Conservation (phyloP, 1,140 invertebrate species). For the Bombus confusus region DNA sequence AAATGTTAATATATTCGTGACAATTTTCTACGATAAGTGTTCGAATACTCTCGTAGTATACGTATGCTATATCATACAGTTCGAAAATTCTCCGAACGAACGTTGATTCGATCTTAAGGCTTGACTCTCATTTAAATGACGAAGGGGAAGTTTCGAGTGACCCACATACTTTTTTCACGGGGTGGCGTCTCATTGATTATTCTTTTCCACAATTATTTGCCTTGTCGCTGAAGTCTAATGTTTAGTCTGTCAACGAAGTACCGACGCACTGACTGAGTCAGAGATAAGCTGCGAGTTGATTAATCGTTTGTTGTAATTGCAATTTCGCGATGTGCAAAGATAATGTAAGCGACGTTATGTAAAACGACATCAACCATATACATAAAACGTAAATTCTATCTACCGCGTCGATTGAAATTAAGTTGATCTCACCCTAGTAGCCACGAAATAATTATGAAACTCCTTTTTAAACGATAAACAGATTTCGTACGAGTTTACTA, state of each 20-base stretch:
- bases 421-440: background rate
- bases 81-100: background rate
- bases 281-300: background rate
- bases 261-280: background rate
- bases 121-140: background rate
- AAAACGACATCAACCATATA: background rate
- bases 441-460: background rate
- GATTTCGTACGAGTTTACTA: background rate
- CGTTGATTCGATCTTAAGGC: background rate
- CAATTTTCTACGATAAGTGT: background rate
- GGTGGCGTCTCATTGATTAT: background rate
- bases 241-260: background rate
- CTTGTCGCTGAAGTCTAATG: background rate
- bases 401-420: background rate
- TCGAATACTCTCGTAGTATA: background rate
- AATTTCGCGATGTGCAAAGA: background rate
- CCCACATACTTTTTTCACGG: background rate
- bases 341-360: background rate
- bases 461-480: background rate
- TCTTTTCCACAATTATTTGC: background rate
- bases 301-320: background rate
- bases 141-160: background rate
- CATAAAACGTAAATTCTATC: background rate
- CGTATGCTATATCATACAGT: background rate
- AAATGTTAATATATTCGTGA: background rate